Evolutionary conservation across 2,797 vertebrate species (phyloP), one percentile per base, ranked within the genome.

Genomic region (Pempheris klunzingeri): DNA sequence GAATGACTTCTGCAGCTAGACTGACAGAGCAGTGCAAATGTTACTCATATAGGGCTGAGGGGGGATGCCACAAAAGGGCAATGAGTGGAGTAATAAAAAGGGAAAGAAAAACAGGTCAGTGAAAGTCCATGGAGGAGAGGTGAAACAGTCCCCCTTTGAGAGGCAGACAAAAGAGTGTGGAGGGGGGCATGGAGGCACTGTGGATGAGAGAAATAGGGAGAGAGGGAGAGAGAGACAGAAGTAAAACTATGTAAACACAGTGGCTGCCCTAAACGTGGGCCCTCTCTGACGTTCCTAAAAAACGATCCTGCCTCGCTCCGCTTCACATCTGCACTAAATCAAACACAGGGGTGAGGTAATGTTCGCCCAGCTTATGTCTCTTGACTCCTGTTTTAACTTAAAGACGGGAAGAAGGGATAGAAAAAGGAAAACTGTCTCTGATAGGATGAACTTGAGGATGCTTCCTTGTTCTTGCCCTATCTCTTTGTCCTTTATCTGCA

Each of bases 281-380:
- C 86, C 87, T 91, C 83, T 65, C 84, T 78, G 71, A 88, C 86
- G 66, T 87, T 81, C 83, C 77, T 67, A 62, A 87, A 90, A 93
- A 95, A 92, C 80, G 85, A 95, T 94, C 94, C 90, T 50, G 81
- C 91, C 96, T 95, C 89, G 89, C 87, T 92, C 90, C 88, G 93
- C 95, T 95, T 96, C 94, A 93, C 94, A 96, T 96, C 95, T 96
- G 95, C 92, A 95, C 94, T 94, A 95, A 97, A 97, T 97, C 96
- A 96, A 93, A 92, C 60, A 73, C 83, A 86, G 90, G 90, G 91
- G 91, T 96, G 96, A 96, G 92, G 94, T 96, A 96, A 96, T 94
- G 95, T 87, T 93, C 83, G 69, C 90, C 87, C 58, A 47, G 89
- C 93, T 90, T 93, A 89, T 90, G 92, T 94, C 95, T 96, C 93